These are phyloP conservation scores for Buteo buteo DNA, from an alignment of 2,113 vertebrate genomes.

Conservation along the genomic window DNA sequence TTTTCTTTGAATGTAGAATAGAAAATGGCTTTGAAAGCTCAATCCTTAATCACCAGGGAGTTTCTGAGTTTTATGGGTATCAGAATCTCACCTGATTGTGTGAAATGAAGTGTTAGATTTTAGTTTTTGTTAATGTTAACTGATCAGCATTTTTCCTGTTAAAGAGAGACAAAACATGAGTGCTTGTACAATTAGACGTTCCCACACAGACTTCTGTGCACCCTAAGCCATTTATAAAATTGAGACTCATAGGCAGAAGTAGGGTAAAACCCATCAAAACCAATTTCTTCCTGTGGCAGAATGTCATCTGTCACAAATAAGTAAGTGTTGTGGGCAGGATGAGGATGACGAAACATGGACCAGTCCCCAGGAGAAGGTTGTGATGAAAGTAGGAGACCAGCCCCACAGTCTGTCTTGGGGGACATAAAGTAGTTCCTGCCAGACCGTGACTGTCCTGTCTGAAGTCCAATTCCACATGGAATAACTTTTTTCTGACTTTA, in stretches of 20 bases:
- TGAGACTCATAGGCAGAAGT: background rate
- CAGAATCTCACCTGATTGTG: background rate
- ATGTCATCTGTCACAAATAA: background rate
- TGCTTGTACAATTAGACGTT: background rate
- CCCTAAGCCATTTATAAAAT: background rate
- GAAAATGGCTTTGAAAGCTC: background rate
- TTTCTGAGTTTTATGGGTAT: background rate
- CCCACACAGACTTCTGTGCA: no score
- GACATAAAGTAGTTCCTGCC: background rate
- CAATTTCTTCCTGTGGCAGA: background rate
- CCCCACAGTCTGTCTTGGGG: no score
- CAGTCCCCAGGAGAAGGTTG: background rate
- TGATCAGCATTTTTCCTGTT: background rate
- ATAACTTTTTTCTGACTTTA: background rate
- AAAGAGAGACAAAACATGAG: background rate
- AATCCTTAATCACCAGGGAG: background rate
- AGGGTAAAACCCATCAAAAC: background rate
- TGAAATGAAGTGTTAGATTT: background rate
- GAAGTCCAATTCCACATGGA: background rate
- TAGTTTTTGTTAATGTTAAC: background rate
- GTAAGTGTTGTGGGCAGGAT: background rate
- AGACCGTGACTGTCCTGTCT: accelerated
- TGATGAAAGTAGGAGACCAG: background rate
- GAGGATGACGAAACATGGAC: background rate
- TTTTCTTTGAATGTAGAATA: background rate